A percentile compares a stretch with the other conserved stretches of the same genome.
These are phyloP conservation scores for Anhinga anhinga DNA, from an alignment of 2,113 vertebrate species.

Conservation along the genomic window DNA sequence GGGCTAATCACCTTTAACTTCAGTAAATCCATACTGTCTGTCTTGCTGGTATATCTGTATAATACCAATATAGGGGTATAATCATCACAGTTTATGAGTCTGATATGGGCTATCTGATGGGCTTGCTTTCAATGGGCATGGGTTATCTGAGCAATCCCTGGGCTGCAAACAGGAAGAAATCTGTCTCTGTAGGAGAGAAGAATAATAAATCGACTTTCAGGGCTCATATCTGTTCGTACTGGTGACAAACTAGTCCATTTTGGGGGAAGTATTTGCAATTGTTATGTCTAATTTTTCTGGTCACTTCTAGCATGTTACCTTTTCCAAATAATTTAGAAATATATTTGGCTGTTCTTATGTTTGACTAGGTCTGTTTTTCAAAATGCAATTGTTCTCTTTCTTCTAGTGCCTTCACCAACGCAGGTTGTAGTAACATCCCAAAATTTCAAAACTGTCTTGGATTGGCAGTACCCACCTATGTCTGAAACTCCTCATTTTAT, in stretches of 20 bases:
- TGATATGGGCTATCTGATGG: background rate
- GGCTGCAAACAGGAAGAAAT: background rate
- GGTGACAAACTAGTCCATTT: background rate
- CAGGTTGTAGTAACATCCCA: constrained; percentile 31
- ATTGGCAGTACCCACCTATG: constrained; percentile 57
- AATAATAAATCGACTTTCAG: background rate
- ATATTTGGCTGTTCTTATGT: background rate
- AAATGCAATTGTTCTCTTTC: background rate
- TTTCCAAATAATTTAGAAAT: background rate
- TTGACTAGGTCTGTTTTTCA: background rate
- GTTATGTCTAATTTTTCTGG: background rate
- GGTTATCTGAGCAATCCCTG: background rate
- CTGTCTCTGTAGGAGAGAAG: background rate
- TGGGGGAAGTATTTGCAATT: background rate
- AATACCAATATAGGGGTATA: background rate
- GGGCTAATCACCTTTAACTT: background rate
- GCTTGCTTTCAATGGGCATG: background rate
- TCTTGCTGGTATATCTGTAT: background rate
- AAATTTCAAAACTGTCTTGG: constrained; percentile 44
- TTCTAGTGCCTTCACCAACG: constrained; percentile 64
- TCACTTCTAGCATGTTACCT: background rate
- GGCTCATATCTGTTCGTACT: background rate
- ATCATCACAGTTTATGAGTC: background rate
- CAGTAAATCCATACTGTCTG: background rate
- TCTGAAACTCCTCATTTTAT: constrained; percentile 39